Evolutionary conservation across 1,140 invertebrate species (phyloP), one percentile per base, ranked within the genome.

Genomic region (Idris sp.): DNA sequence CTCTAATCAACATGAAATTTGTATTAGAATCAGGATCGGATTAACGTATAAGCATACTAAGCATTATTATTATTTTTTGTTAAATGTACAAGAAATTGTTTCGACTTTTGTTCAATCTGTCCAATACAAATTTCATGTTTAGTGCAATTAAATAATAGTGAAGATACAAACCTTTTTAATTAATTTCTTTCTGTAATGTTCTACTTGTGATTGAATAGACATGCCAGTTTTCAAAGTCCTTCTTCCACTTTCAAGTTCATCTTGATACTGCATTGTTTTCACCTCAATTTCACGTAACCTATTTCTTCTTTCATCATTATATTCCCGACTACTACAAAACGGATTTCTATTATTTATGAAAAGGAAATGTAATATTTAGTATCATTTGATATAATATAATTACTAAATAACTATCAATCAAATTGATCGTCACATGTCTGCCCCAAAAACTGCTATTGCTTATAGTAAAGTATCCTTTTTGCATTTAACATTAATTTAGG

Each of bases 221-320:
- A 95, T 94, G 4, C 92, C 93, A 13, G 91, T 86, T 86, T 96
- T 96, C 1, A 95, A 81, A 28, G 89, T 90, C 54, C 93, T 89
- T 79, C 92, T 91, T 2, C 96, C 96, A 10, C 92, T 93, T 88
- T 98, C 97, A 35, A 98, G 85, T 87, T 98, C 97, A 89, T 99
- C 97, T 88, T 98, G 96, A 89, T 97, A 98, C 81, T 96, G 94
- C 88, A 98, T 91, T 9, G 96, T 95, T 89, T 97, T 97, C 33
- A 98, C 88, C 89, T 99, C 97, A 76, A 99, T 96, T 85, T 98
- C 96, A 44, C 97, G 89, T 28, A 99, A 87, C 84, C 94, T 94
- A 68, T 91, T 92, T 28, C 97, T 90, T 74, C 93, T 91, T 81
- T 95, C 93, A 86, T 96, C 93, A 81, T 90, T 89, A 77, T 83